phyloP scores from a whole-genome alignment of 2,797 vertebrate species.

The Pantherophis alleghaniensis region DNA sequence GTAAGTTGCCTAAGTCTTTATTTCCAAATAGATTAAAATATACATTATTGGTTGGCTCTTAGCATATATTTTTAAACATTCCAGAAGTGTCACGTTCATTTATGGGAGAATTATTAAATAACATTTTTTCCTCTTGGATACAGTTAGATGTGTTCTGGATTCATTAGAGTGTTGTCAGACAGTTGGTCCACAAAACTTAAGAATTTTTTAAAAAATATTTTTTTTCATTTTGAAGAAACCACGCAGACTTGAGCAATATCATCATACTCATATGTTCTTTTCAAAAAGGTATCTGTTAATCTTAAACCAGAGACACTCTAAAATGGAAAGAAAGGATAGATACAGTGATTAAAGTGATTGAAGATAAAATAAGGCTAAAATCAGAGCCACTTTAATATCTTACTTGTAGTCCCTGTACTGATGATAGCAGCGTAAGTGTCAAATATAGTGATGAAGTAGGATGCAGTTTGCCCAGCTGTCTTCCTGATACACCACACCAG shows the following conservation, averaged over 20 bases:
- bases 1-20: conserved; percentile 40
- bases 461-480: conserved; percentile 91
- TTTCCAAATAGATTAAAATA: conserved; percentile 48
- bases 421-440: conserved; percentile 88
- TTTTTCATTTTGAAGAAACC: conserved; percentile 83
- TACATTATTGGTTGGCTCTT: conserved; percentile 23
- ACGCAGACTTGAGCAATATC: conserved; percentile 98
- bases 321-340: conserved; percentile 52
- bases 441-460: conserved; percentile 89
- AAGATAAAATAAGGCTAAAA: not conserved
- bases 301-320: conserved; percentile 95
- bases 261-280: conserved; percentile 97
- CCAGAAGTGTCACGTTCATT: conserved; percentile 54
- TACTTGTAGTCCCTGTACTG: conserved; percentile 95
- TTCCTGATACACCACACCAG: conserved; percentile 95
- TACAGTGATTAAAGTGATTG: conserved; percentile 25
- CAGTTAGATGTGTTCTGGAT: not conserved
- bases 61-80: conserved; percentile 65
- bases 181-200: conserved; percentile 71
- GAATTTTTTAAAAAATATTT: conserved; percentile 23
- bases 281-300: conserved; percentile 95
- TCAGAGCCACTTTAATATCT: not conserved
- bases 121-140: conserved; percentile 35
- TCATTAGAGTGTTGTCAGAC: conserved; percentile 28
- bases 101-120: conserved; percentile 56